Evolutionary conservation across 2,888 invertebrate species (phyloP).

Genomic region (Falcaria lacertinaria): DNA sequence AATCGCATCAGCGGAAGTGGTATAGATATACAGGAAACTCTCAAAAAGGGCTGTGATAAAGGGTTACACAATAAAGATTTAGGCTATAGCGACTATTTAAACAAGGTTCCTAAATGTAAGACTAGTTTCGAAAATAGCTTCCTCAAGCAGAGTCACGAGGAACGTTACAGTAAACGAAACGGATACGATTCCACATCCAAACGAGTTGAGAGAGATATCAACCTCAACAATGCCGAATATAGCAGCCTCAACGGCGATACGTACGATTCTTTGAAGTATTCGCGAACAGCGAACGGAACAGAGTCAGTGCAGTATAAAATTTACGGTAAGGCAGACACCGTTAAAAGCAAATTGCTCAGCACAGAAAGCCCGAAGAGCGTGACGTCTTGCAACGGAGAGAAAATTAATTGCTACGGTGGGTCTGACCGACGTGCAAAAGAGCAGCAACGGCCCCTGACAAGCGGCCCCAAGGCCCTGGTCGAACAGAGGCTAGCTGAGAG

Average conservation of each 20-base stretch:
- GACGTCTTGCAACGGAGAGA: slow-evolving; percentile 71
- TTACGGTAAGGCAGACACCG: slow-evolving; percentile 73
- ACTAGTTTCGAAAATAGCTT: slow-evolving; percentile 75
- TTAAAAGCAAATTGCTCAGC: slow-evolving; percentile 73
- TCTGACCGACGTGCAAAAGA: slow-evolving; percentile 61
- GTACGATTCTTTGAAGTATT: slow-evolving; percentile 75
- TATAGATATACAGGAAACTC: slow-evolving; percentile 71
- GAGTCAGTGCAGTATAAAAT: slow-evolving; percentile 74
- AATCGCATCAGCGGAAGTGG: slow-evolving; percentile 61
- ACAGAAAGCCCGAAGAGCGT: slow-evolving; percentile 74
- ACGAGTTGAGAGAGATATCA: slow-evolving; percentile 67
- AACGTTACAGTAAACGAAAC: slow-evolving; percentile 69
- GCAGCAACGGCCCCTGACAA: slow-evolving; percentile 58
- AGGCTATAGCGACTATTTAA: slow-evolving; percentile 69
- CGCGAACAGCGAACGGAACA: slow-evolving; percentile 74
- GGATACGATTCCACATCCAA: slow-evolving; percentile 60
- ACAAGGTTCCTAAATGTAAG: slow-evolving; percentile 78
- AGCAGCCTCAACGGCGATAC: slow-evolving; percentile 68
- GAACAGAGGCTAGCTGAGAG: slow-evolving; percentile 73
- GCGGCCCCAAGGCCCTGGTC: slow-evolving; percentile 65
- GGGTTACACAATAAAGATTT: slow-evolving; percentile 72
- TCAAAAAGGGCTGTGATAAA: slow-evolving; percentile 77
- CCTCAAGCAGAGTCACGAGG: slow-evolving; percentile 70
- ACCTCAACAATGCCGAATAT: slow-evolving; percentile 68
- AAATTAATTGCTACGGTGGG: slow-evolving; percentile 59